These are phyloP conservation scores for Ditula angustiorana DNA, from an alignment of 2,888 invertebrate species.

Conservation along the genomic window DNA sequence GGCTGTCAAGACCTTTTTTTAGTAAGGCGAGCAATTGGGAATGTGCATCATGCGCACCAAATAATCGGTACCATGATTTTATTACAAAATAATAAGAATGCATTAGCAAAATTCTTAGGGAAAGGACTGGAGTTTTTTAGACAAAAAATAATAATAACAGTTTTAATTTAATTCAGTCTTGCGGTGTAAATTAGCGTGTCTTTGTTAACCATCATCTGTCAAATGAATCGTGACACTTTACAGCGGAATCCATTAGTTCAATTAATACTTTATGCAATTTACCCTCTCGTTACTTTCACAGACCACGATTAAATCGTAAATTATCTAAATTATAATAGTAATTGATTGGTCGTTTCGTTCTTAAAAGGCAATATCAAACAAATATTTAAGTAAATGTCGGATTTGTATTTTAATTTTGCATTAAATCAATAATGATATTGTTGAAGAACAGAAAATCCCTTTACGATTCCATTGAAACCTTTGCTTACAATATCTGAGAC, in stretches of 20 bases:
- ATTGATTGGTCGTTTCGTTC: neutral
- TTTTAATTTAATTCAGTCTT: conserved; percentile 59
- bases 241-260: conserved; percentile 64
- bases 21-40: too few species aligned
- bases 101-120: neutral
- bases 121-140: neutral
- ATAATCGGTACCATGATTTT: neutral
- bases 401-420: conserved; percentile 21
- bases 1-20: too few species aligned
- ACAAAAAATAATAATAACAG: conserved; percentile 59
- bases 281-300: conserved; percentile 1
- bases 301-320: conserved; percentile 3
- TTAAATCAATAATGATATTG: conserved; percentile 14
- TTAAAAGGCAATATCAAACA: conserved; percentile 21
- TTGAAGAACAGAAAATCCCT: conserved; percentile 49
- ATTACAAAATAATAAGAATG: conserved; percentile 1
- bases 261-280: conserved; percentile 46
- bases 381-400: conserved; percentile 40
- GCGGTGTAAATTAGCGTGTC: conserved; percentile 60
- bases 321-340: neutral
- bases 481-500: conserved; percentile 61
- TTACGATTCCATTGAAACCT: conserved; percentile 53
- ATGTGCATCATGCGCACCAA: too few species aligned
- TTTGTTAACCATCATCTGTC: conserved; percentile 66
- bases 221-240: conserved; percentile 69